phyloP scores from a whole-genome alignment of 1,140 invertebrate genomes.

The Drosophila guanche region DNA sequence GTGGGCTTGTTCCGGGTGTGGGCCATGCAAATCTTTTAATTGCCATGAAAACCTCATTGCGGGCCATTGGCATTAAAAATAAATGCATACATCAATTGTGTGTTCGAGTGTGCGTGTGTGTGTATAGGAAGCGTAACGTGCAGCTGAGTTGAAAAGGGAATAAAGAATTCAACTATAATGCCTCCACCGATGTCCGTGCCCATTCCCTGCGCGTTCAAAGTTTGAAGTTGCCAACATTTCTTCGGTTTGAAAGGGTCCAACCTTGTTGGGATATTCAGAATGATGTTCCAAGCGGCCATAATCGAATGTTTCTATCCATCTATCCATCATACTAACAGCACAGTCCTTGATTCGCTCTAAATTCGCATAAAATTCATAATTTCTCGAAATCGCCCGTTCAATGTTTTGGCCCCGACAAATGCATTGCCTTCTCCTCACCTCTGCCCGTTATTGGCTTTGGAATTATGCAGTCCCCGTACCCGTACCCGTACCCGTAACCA shows the following conservation, averaged over 20 bases:
- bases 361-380: too few species aligned
- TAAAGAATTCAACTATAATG: conserved; percentile 53
- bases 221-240: too few species aligned
- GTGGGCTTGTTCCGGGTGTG: conserved; percentile 28
- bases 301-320: too few species aligned
- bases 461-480: conserved; percentile 3
- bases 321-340: too few species aligned
- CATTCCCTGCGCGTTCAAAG: too few species aligned
- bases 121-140: not conserved
- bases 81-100: conserved; percentile 66
- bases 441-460: not conserved
- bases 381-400: too few species aligned
- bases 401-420: not conserved
- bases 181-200: not conserved
- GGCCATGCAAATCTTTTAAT: conserved; percentile 74
- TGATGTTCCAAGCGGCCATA: too few species aligned
- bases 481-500: too few species aligned
- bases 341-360: too few species aligned
- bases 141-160: conserved; percentile 45
- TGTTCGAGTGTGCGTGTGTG: conserved; percentile 1
- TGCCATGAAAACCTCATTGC: conserved; percentile 78
- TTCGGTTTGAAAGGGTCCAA: too few species aligned
- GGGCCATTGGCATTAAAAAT: conserved; percentile 73
- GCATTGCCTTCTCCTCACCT: not conserved
- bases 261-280: too few species aligned